Conservation (phyloP, 2,113 vertebrate species). For the Myocastor coypus region DNA sequence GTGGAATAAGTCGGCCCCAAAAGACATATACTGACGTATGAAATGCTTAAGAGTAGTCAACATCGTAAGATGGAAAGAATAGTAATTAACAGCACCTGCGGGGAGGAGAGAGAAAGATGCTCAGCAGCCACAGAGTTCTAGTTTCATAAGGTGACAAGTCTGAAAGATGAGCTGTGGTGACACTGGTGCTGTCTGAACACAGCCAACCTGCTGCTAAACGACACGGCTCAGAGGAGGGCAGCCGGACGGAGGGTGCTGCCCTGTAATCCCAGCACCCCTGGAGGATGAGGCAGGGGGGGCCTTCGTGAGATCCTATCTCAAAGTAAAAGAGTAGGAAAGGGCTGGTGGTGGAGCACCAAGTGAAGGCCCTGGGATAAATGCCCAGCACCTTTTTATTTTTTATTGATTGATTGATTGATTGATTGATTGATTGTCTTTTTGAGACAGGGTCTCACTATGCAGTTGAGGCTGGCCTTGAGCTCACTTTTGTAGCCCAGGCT, state of each 20-base stretch:
- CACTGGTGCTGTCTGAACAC: neutral
- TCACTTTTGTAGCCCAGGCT: too few relatives aligned
- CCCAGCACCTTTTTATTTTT: too few relatives aligned
- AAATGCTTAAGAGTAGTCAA: neutral
- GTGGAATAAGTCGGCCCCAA: neutral
- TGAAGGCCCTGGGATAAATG: neutral
- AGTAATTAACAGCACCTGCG: neutral
- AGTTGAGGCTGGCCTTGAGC: too few relatives aligned
- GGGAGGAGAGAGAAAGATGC: neutral
- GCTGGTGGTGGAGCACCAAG: neutral
- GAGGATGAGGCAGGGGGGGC: too few relatives aligned
- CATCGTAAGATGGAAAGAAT: neutral
- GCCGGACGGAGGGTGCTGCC: neutral
- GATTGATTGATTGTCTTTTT: too few relatives aligned
- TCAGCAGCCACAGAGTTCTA: neutral
- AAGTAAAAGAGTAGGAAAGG: neutral
- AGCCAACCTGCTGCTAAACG: neutral
- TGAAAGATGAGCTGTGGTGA: neutral
- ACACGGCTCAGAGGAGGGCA: neutral
- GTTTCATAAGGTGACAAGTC: neutral
- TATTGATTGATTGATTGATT: too few relatives aligned
- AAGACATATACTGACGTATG: neutral
- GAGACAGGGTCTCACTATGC: too few relatives aligned
- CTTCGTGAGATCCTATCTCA: neutral
- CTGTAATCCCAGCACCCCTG: neutral